Evolutionary conservation across 2,113 vertebrate species (phyloP), one percentile per base, ranked within the genome.

Genomic region (Hemicordylus capensis): DNA sequence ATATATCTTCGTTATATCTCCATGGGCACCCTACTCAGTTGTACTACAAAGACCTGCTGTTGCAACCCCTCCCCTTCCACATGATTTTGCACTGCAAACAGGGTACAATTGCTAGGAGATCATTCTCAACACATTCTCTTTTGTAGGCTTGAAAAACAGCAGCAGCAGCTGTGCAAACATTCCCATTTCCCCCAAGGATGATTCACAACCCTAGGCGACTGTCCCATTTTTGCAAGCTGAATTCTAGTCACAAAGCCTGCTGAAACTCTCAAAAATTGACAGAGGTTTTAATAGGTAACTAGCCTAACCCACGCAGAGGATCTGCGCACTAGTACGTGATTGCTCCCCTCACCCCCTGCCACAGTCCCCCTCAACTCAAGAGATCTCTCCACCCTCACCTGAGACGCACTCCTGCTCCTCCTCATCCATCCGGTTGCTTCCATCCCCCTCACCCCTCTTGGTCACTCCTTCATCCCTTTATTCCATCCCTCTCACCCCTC

Each of bases 141-240:
- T 63, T 63, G 34, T 1, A 46, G 31, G 4, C 4, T 51, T 75
- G 54, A 14, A 76, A 81, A 91, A 88, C 54, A 56, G 37, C 42
- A 26, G 1, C 0, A 85, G 59, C 83, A 92, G 54, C 48, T 64
- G 28, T 73, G 28, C 31, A 84, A 67, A 69, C 15, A 63, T 70
- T n/a, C n/a, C 39, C 46, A 78, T 82, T 51, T 86, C 37, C 46
- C 6, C 31, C 2, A 39, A 75, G 28, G 48, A 73, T 80, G 44
- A 89, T 80, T 90, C n/a, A 81, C 26, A 81, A 77, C n/a, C 48
- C 56, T 46, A 84, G 64, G 73, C 54, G 73, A 75, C 26, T 92
- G 81, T 61, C 51, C 82, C 85, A 54, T 83, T 91, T 92, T 85
- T 86, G 72, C 77, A 88, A 82, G 3, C 44, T 86, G 61, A 89